Conservation (phyloP, 2,888 invertebrate genomes). For the Fissipunctia ypsillon region DNA sequence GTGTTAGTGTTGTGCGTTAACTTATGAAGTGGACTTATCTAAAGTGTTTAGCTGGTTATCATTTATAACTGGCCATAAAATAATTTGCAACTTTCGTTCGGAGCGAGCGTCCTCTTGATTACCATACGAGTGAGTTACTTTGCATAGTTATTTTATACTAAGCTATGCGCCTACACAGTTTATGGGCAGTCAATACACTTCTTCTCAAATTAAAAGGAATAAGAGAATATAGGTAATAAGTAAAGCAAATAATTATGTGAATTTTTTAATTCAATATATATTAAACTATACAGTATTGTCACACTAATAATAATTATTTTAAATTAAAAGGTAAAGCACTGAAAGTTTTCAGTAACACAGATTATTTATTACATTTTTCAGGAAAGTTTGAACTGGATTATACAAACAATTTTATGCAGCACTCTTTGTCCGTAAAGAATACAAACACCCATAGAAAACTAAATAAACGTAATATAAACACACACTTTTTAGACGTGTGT, state of each 20-base stretch:
- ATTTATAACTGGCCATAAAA: conserved; percentile 32
- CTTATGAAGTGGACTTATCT: conserved; percentile 24
- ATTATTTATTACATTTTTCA: background rate
- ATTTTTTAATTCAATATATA: background rate
- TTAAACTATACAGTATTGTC: background rate
- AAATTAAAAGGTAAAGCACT: background rate
- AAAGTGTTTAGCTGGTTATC: background rate
- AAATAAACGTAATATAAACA: conserved; percentile 19
- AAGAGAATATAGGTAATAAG: background rate
- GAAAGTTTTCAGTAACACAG: background rate
- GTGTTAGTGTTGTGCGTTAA: conserved; percentile 39
- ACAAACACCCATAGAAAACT: conserved; percentile 30
- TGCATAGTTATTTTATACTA: conserved; percentile 46
- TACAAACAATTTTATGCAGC: background rate
- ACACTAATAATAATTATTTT: background rate
- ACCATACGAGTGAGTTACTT: conserved; percentile 61
- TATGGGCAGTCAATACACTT: conserved; percentile 41
- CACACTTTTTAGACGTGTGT: conserved; percentile 32
- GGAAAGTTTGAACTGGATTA: background rate
- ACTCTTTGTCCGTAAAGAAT: conserved; percentile 18
- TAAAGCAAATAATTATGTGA: background rate
- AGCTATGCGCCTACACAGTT: conserved; percentile 42
- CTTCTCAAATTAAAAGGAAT: conserved; percentile 28
- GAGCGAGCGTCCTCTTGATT: conserved; percentile 53
- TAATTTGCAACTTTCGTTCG: conserved; percentile 60